Evolutionary conservation across 1,140 invertebrate species (phyloP).

Genomic region (Aphelinus certus): DNA sequence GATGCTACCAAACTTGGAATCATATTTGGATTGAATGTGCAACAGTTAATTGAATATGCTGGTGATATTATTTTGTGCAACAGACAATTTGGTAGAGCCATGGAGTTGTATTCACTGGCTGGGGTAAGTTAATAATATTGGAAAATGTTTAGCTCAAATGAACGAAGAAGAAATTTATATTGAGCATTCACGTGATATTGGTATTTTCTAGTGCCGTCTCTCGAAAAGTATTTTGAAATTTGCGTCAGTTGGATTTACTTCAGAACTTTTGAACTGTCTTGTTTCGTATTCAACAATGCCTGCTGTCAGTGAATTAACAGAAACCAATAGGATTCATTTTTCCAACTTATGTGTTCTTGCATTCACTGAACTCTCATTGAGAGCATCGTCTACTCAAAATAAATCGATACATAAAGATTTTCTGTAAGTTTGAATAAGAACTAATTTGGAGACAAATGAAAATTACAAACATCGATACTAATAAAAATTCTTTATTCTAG

Average conservation of each 20-base stretch:
- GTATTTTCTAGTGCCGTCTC: slow-evolving; percentile 68
- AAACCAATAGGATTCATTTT: slow-evolving; percentile 73
- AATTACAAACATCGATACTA: slow-evolving; percentile 2
- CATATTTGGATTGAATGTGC: slow-evolving; percentile 74
- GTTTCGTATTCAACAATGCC: slow-evolving; percentile 68
- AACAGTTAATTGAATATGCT: slow-evolving; percentile 76
- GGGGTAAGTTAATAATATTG: slow-evolving; percentile 64
- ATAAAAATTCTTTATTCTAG: slow-evolving; percentile 53
- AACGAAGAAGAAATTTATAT: neutral
- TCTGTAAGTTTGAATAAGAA: slow-evolving; percentile 60
- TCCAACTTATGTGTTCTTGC: slow-evolving; percentile 76
- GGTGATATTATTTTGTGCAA: slow-evolving; percentile 76
- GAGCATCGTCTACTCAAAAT: slow-evolving; percentile 52
- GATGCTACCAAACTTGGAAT: slow-evolving; percentile 68
- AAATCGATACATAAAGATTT: slow-evolving; percentile 67
- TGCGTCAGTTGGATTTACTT: slow-evolving; percentile 75
- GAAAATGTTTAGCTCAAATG: neutral
- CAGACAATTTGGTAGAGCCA: slow-evolving; percentile 73
- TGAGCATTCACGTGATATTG: slow-evolving; percentile 12
- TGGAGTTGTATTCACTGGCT: slow-evolving; percentile 77
- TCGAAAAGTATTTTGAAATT: slow-evolving; percentile 79
- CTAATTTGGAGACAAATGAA: neutral
- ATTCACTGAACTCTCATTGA: slow-evolving; percentile 72
- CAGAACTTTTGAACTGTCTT: slow-evolving; percentile 74
- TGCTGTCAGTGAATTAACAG: slow-evolving; percentile 68